Evolutionary conservation across 2,113 vertebrate species (phyloP).

Genomic region (Microcebus murinus): DNA sequence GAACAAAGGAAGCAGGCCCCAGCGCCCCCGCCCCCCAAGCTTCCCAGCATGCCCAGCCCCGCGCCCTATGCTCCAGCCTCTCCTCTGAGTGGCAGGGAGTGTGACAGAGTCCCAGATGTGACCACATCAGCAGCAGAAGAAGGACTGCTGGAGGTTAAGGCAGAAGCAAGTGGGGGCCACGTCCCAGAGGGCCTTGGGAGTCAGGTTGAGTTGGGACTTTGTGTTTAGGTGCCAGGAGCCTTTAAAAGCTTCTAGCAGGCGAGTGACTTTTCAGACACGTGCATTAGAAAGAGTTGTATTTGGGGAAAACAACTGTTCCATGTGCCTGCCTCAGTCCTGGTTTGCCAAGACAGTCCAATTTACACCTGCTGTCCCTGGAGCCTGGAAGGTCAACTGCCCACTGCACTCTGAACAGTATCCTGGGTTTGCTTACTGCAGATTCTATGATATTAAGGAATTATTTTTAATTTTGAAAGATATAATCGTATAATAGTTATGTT

Average conservation of each 20-base stretch:
- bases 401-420: neutral
- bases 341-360: neutral
- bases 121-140: neutral
- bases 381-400: neutral
- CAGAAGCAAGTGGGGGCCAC: neutral
- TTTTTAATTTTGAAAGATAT: neutral
- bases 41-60: rapidly evolving
- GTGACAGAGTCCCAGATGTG: too few relatives aligned
- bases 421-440: neutral
- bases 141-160: neutral
- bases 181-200: neutral
- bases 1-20: neutral
- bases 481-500: neutral
- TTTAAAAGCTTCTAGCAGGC: neutral
- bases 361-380: neutral
- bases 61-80: neutral
- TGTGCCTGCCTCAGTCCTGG: neutral
- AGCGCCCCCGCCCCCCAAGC: too few relatives aligned
- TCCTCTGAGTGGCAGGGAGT: neutral
- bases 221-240: neutral
- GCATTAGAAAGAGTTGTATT: neutral
- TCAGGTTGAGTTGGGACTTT: neutral
- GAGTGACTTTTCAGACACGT: neutral
- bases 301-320: neutral
- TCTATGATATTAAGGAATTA: neutral